A percentile compares a stretch with the other conserved stretches of the same genome.
Conservation (phyloP, 2,797 vertebrate genomes). For the Neosilurus hyrtlii region DNA sequence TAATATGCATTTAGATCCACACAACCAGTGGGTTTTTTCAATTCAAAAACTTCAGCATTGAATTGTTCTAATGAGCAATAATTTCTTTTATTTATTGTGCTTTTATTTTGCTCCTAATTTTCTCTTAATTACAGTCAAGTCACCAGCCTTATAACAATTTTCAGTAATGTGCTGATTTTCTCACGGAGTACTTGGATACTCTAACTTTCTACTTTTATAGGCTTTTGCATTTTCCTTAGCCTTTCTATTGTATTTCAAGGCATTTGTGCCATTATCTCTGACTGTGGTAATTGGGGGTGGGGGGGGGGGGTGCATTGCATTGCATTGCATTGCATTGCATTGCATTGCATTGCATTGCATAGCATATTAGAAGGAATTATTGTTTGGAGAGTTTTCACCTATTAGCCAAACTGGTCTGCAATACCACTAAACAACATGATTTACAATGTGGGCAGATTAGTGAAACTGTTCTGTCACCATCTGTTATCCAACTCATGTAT, state of each 20-base stretch:
- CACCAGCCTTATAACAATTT: not conserved
- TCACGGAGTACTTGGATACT: not conserved
- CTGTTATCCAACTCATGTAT: constrained; percentile 49
- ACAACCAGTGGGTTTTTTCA: no score
- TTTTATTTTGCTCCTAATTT: not conserved
- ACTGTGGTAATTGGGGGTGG: constrained; percentile 9
- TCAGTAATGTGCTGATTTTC: not conserved
- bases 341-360: no score
- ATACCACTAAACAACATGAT: constrained; percentile 32
- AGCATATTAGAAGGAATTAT: not conserved
- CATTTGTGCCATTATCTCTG: not conserved
- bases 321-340: no score
- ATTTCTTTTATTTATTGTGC: not conserved
- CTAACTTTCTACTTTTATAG: constrained; percentile 1
- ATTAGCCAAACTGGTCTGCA: not conserved
- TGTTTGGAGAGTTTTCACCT: not conserved
- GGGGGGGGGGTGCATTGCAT: no score
- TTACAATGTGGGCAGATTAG: constrained; percentile 47
- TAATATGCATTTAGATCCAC: no score
- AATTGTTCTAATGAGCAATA: not conserved
- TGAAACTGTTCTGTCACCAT: constrained; percentile 55
- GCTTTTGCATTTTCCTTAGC: constrained; percentile 7
- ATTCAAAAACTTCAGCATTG: no score
- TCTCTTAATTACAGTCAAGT: not conserved
- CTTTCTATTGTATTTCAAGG: constrained; percentile 7